Base-by-base conservation (phyloP, 2,113 vertebrate genomes). In the Plecturocebus donacophilus region DNA sequence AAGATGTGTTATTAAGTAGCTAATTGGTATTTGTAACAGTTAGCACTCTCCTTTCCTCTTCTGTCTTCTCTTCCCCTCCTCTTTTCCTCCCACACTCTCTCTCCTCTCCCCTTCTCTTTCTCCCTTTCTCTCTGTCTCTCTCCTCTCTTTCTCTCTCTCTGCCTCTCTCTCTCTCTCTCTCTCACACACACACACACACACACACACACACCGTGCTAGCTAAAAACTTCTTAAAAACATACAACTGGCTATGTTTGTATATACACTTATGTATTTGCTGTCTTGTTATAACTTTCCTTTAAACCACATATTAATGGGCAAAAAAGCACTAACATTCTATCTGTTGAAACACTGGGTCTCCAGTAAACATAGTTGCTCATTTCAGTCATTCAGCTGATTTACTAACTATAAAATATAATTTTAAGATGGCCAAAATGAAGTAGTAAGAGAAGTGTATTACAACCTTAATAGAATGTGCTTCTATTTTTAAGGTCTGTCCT, bases 401-500 rank as follows among this genome's bases (percentile, higher is more conserved):
- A 81, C 30, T 80, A 64, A 56, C 56, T 79, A 91, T 64, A 96
- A 86, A 93, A 94, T 56, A 61, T 20, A 88, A 95, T 66, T 92
- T 97, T 68, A 90, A 95, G 58, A 85, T 20, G 19, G 19, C 32
- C 27, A 30, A 96, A 97, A 88, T 14, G 71, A n/a, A 87, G 38
- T 40, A 27, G 17, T 64, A 73, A 42, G n/a, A 84, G 90, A 96
- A 95, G 4, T 81, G 77, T 49, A 42, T 47, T 54, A 61, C 21
- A 82, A 66, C 40, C 68, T 91, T 70, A 92, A 42, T 71, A 93
- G 40, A 90, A 90, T 73, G n/a, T 95, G 40, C 81, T 94, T 91
- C n/a, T 76, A 47, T 75, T 96, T 94, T 54, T 87, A 32, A 97
- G 32, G 45, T 90, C 49, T 45, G 58, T 54, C 35, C 71, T 92